Evolutionary conservation across 2,797 vertebrate genomes (phyloP).

Genomic region (Micromesistius poutassou): DNA sequence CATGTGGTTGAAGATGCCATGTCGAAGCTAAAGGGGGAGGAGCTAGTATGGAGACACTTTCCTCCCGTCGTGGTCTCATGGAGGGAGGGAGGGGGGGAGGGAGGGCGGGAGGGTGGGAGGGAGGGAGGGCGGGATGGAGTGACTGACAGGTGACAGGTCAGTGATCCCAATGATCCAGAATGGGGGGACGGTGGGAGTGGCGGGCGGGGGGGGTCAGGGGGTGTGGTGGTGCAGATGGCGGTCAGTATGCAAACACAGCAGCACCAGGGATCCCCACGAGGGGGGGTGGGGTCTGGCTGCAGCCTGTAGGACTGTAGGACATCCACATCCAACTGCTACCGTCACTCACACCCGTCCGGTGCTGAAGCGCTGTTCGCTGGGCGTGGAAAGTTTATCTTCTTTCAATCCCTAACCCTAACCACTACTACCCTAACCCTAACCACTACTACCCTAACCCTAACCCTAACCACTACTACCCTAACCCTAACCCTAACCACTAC

Average conservation of each 20-base stretch:
- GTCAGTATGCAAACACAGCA: slow-evolving; percentile 62
- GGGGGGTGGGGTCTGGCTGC: slow-evolving; percentile 32
- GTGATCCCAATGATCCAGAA: slow-evolving; percentile 2
- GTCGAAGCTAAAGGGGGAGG: slow-evolving; percentile 34
- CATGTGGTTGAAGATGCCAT: slow-evolving; percentile 21
- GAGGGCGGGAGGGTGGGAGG: neutral
- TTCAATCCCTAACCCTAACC: no score
- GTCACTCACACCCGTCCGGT: no score
- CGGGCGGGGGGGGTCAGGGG: neutral
- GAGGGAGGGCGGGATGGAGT: neutral
- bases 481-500: no score
- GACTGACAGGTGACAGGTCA: slow-evolving; percentile 3
- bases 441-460: no score
- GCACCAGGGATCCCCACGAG: slow-evolving; percentile 30
- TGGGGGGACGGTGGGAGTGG: slow-evolving; percentile 3
- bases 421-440: no score
- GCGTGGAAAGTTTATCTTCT: no score
- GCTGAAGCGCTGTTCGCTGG: no score
- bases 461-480: no score
- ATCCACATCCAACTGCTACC: no score
- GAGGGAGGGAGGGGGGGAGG: slow-evolving; percentile 1
- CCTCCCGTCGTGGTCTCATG: slow-evolving; percentile 12
- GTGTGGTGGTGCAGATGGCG: slow-evolving; percentile 41
- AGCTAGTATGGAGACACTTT: slow-evolving; percentile 23
- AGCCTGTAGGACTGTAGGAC: no score